Conservation (phyloP, 2,888 invertebrate genomes). For the Chloromyia formosa region DNA sequence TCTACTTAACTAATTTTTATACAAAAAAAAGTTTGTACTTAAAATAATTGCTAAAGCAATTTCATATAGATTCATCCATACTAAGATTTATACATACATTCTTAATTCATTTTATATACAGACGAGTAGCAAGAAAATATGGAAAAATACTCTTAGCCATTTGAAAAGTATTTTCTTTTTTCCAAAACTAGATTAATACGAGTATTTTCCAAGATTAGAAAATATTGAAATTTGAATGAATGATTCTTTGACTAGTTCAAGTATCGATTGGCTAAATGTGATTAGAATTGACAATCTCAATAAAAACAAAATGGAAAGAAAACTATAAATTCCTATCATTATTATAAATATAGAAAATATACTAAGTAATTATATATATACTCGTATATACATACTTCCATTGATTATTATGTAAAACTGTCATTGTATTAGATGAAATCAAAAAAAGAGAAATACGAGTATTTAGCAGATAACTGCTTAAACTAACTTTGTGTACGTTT, state of each 20-base stretch:
- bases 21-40: neutral
- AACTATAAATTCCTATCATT: neutral
- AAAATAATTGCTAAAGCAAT: neutral
- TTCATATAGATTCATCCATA: too few species aligned
- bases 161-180: neutral
- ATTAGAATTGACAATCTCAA: slow-evolving; percentile 43
- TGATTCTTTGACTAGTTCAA: neutral
- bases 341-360: neutral
- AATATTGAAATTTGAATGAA: neutral
- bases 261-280: slow-evolving; percentile 37
- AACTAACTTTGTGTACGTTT: too few species aligned
- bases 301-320: slow-evolving; percentile 1
- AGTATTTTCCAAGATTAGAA: neutral
- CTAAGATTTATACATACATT: too few species aligned
- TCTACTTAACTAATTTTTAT: neutral
- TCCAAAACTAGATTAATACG: neutral
- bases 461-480: too few species aligned
- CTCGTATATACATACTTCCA: too few species aligned
- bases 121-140: slow-evolving; percentile 5
- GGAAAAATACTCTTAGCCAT: neutral
- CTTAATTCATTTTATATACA: too few species aligned
- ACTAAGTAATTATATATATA: neutral
- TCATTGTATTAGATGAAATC: too few species aligned
- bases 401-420: too few species aligned
- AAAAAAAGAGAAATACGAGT: too few species aligned